Base-by-base conservation (phyloP, 1,140 invertebrate species). In the Branchinecta lynchi region DNA sequence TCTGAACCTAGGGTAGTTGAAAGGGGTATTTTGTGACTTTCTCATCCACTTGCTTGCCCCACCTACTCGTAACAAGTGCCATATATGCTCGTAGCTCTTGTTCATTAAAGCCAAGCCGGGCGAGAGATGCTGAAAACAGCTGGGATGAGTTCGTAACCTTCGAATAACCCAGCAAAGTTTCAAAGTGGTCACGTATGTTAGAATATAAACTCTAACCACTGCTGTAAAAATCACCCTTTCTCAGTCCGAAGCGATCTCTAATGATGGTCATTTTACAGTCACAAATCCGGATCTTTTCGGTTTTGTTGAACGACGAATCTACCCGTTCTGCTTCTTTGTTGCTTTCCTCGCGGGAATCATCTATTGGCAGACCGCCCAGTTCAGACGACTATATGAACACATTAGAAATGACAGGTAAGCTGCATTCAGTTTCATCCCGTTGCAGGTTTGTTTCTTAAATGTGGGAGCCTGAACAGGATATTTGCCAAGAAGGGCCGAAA, bases 361-460 rank as follows among this genome's bases (percentile, higher is more conserved):
- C 66, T 81, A 84, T 68, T 85, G 90, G 76, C 90, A 93, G 81
- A 86, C 95, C 45, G 85, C 88, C 69, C 95, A 98, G 77, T 94
- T 98, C 78, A 87, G 85, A 74, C 89, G 92, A 75, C 82, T 99
- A 0, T 98, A 98, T 77, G 92, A 98, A 77, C 95, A 97, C 79
- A 99, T 99, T 76, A 96, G 96, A 79, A 98, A 99, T 81, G 96
- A 99, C 77, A 98, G 98, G 81, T 98, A 79, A 79, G 80, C 78
- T 8, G 9, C 20, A 17, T 8, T 45, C 12, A 46, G 20, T 45
- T 10, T 17, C n/a, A 70, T 43, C 10, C 21, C 43, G 3, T 21
- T 70, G 44, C 46, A 70, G 45, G 9, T 65, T 73, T 65, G 51
- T 67, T 12, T 67, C 46, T 12, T 43, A 8, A 3, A 12, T n/a